Conservation (phyloP, 1,140 invertebrate genomes). For the Bathynomus jamesi region DNA sequence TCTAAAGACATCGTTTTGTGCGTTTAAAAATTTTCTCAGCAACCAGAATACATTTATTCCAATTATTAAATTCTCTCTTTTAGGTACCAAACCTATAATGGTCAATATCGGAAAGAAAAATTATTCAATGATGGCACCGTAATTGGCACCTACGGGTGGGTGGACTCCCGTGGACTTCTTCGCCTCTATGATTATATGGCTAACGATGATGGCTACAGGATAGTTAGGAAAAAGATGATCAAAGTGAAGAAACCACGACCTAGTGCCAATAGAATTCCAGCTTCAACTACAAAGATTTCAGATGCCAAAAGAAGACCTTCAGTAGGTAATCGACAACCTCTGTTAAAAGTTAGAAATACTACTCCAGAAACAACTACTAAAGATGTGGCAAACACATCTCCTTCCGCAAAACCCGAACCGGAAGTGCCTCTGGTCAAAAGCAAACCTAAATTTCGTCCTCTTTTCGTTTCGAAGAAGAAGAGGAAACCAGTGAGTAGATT, state of each 20-base stretch:
- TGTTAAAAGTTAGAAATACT: neutral
- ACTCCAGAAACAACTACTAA: neutral
- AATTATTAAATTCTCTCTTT: neutral
- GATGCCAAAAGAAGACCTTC: no score
- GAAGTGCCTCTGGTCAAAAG: no score
- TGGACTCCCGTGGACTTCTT: constrained; percentile 69
- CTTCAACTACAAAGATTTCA: neutral
- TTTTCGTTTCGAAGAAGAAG: no score
- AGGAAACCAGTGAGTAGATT: no score
- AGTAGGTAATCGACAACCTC: neutral
- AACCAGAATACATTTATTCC: no score
- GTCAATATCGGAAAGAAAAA: constrained; percentile 79
- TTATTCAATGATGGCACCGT: constrained; percentile 47
- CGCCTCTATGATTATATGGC: constrained; percentile 78
- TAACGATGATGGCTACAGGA: constrained; percentile 49
- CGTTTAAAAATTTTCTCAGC: no score
- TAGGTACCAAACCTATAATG: constrained; percentile 73
- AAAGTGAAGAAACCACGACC: neutral
- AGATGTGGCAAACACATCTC: no score
- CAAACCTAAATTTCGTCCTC: no score
- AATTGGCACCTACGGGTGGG: constrained; percentile 54
- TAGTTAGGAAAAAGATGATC: constrained; percentile 36
- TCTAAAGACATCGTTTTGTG: no score
- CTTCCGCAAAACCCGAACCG: no score
- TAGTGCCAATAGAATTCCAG: constrained; percentile 55